Percentiles rank a stretch among this genome's conserved stretches.
phyloP scores from a whole-genome alignment of 2,888 invertebrate genomes.

The Cataglyphis livida region DNA sequence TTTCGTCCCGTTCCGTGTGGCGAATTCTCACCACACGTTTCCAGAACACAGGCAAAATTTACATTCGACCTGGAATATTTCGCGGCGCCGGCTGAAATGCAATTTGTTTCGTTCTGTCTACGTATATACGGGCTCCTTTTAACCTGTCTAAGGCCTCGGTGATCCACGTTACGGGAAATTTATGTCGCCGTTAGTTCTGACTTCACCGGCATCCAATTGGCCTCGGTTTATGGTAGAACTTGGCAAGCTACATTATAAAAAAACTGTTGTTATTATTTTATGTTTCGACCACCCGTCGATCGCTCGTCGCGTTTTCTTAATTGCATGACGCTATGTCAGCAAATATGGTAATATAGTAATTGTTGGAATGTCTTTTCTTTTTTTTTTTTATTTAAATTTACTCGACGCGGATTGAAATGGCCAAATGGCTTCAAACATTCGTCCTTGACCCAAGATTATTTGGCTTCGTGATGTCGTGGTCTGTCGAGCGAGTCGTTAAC shows the following conservation, averaged over 20 bases:
- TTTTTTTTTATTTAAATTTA: slow-evolving; percentile 6
- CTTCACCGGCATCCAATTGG: slow-evolving; percentile 31
- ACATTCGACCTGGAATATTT: slow-evolving; percentile 78
- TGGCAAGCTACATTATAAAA: background rate
- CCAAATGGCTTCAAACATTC: background rate
- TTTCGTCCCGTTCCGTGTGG: slow-evolving; percentile 24
- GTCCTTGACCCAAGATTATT: slow-evolving; percentile 9
- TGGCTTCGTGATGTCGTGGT: slow-evolving; percentile 18
- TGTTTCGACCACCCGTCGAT: background rate
- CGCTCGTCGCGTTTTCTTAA: background rate
- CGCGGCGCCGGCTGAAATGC: slow-evolving; percentile 69
- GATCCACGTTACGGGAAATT: slow-evolving; percentile 51
- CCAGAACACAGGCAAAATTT: slow-evolving; percentile 71
- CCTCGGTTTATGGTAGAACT: slow-evolving; percentile 38
- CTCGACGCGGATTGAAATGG: background rate
- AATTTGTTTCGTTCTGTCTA: slow-evolving; percentile 77
- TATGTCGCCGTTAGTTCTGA: slow-evolving; percentile 49
- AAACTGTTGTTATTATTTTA: slow-evolving; percentile 12
- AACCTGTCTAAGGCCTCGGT: slow-evolving; percentile 61
- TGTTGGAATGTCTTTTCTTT: background rate
- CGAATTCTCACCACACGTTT: slow-evolving; percentile 51
- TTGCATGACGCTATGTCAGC: background rate
- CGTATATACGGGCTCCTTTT: slow-evolving; percentile 66
- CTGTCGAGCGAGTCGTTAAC: slow-evolving; percentile 59
- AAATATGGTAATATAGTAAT: background rate